Base-by-base conservation (phyloP, 2,888 invertebrate species). In the Drosophila birchii region DNA sequence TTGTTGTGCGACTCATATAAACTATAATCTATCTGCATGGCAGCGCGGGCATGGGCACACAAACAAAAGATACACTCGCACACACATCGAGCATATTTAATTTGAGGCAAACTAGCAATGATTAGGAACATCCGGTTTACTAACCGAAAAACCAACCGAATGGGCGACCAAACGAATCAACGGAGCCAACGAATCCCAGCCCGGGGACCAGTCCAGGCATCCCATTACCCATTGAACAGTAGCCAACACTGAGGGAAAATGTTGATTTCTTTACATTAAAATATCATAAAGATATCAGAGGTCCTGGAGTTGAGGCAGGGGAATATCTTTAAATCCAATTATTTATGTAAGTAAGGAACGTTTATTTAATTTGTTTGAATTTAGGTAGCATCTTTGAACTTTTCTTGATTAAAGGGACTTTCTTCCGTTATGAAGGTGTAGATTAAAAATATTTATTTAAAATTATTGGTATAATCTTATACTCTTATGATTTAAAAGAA, bases 41-140 rank as follows among this genome's bases (percentile, higher is more conserved):
- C 43, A 67, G 63, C 26, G 34, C 34, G 5, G 34, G 34, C 34
- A 12, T 16, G 59, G 60, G 68, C 78, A 71, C 59, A 84, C 85
- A 84, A 84, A 84, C 89, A 88, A 87, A 84, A 87, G 84, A 84
- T 79, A 81, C 71, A 55, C 43, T 51, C 51, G 51, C 51, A 57
- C 76, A 87, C 75, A 87, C 75, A 62, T 56, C 71, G 49, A 87
- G 84, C 86, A 87, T 90, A 91, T 91, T 91, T 91, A 91, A 91
- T 91, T 91, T 91, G 92, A 91, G 84, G 90, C 91, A 92, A 92
- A 92, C 91, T 91, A 91, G 91, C 92, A 90, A 91, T 91, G 92
- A 91, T 91, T 91, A 91, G 91, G 91, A 89, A 91, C 92, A 91
- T 91, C 91, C 91, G 91, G 91, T 91, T 92, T 91, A 91, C 92